These are phyloP conservation scores for Gymnopithys bicolor DNA, from an alignment of 2,797 vertebrate species.

Conservation along the genomic window DNA sequence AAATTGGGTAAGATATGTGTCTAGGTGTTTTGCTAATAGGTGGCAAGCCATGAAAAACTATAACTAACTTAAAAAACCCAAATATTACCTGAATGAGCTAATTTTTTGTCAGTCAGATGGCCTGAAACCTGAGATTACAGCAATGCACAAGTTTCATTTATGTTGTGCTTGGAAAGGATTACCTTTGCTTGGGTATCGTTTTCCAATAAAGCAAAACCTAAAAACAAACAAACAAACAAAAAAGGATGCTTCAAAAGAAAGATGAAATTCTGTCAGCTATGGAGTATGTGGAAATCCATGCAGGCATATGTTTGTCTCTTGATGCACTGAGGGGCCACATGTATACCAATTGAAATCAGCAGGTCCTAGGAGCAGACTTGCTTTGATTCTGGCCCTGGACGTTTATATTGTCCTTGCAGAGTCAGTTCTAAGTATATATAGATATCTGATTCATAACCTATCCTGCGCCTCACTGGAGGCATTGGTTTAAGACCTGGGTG, in stretches of 20 bases:
- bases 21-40: not conserved
- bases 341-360: not conserved
- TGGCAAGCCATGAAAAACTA: not conserved
- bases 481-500: constrained; percentile 46
- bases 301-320: not conserved
- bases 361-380: not conserved
- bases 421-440: constrained; percentile 6
- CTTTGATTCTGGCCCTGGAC: not conserved
- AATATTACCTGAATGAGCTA: not conserved
- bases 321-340: not conserved
- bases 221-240: not conserved
- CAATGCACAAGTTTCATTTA: not conserved
- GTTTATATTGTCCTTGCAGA: constrained; percentile 19
- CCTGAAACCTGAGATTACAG: not conserved
- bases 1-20: not conserved
- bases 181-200: not conserved
- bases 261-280: not conserved
- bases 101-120: not conserved
- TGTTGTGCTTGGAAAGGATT: not conserved
- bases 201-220: not conserved
- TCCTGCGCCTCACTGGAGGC: not conserved
- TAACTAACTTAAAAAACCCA: too few relatives aligned
- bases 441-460: constrained; percentile 47
- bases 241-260: not conserved
- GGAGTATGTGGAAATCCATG: not conserved